Base-by-base conservation (phyloP, 1,140 invertebrate species). In the Phocides pigmalion region DNA sequence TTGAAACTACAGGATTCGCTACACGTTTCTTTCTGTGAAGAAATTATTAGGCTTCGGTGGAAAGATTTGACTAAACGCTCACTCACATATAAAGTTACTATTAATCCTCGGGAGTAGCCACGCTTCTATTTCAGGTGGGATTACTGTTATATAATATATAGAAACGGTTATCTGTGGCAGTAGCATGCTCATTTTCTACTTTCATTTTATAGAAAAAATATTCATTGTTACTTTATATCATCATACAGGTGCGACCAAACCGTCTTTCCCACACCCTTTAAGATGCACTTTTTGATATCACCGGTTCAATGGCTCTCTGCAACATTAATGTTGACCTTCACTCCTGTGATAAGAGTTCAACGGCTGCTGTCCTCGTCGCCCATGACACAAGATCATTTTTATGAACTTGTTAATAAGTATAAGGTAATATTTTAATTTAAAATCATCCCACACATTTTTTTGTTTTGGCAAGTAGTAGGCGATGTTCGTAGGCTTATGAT, bases 291-390 rank as follows among this genome's bases (percentile, higher is more conserved):
- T 3, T 22, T 69, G 0, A 22, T 70, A 22, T 70, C 79, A 1
- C 74, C 76, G 3, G 14, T 79, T 0, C 76, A 79, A 47, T 81
- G 79, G 79, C 32, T 75, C 0, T 66, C 74, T 0, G 66, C 70
- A 0, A 32, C 46, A 0, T 12, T 62, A 0, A 37, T 65, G 12
- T 73, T 54, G 14, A 19, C 68, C 12, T 14, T 66, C 2, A 66
- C 70, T 1, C 66, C 75, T 0, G 68, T 77, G 14, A 4, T 77
- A 4, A 73, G 62, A n/a, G 28, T 66, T 64, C 12, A 68, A 1
- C 42, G 68, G 3, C 19, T 81, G 2, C 70, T 72, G 42, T 54
- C 64, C 3, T 75, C 74, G 0, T 15, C 1, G 2, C 49, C 50
- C 2, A 9, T 64, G 0, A 70, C 62, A 11, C 11, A 19, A 6